These are phyloP conservation scores for Lindbergichthys nudifrons DNA, from an alignment of 2,797 vertebrate genomes.

Conservation along the genomic window DNA sequence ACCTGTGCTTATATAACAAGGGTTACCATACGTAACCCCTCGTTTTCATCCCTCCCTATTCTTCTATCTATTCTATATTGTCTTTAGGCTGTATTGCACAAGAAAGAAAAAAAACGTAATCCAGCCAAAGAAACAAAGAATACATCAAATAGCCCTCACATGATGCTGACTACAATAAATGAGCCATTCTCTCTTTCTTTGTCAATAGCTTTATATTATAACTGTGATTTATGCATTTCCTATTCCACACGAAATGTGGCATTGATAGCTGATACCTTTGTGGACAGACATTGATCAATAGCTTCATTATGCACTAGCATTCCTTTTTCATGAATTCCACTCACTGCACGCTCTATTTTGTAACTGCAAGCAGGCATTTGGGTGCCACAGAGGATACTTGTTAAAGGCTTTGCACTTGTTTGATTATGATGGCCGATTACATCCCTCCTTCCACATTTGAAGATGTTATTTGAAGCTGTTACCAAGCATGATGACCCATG, in stretches of 20 bases:
- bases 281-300: conserved; percentile 50
- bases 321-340: conserved; percentile 28
- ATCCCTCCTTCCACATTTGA: not conserved
- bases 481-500: not conserved
- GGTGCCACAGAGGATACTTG: conserved; percentile 16
- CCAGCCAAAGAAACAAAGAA: conserved; percentile 3
- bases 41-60: too few species aligned
- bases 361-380: conserved; percentile 34
- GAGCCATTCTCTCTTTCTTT: conserved; percentile 12
- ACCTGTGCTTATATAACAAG: too few species aligned
- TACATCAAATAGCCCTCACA: conserved; percentile 21
- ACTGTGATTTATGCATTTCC: conserved; percentile 31
- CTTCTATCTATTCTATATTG: not conserved
- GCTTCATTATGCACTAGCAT: conserved; percentile 19
- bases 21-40: too few species aligned
- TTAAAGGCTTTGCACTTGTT: conserved; percentile 15
- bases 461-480: conserved; percentile 23
- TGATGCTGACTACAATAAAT: conserved; percentile 11
- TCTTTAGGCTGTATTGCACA: conserved; percentile 4
- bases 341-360: not conserved
- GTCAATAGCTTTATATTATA: conserved; percentile 35
- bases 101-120: conserved; percentile 3
- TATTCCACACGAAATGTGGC: conserved; percentile 23
- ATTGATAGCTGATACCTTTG: conserved; percentile 45
- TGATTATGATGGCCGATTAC: conserved; percentile 7